Base-by-base conservation (phyloP, 2,888 invertebrate genomes). In the Merodon equestris region DNA sequence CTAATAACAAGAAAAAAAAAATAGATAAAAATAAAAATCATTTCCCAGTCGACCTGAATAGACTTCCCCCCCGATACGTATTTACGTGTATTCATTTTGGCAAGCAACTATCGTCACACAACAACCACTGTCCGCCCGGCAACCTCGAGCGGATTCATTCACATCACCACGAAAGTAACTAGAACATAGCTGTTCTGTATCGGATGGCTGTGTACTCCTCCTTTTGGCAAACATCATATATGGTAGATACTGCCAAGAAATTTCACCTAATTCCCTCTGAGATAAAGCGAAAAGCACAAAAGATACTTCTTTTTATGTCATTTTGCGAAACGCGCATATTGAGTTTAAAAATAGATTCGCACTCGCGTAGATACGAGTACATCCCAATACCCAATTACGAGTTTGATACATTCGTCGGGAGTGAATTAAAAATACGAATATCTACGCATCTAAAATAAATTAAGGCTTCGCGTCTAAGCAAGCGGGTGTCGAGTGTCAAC, bases 201-300 rank as follows among this genome's bases (percentile, higher is more conserved):
- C 27, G 7, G 7, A 27, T 27, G 7, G 27, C 27, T 27, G 27
- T 27, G 27, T 27, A 4, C 27, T 27, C 27, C 27, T 27, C 27
- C 27, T 27, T 27, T 40, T 40, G 40, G 40, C 40, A 57, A 48
- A 56, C 48, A n/a, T 27, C n/a, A n/a, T 9, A 40, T 40, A 9
- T 9, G 3, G 40, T n/a, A 40, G 40, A 40, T 10, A n/a, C 40
- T 74, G 79, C 79, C 79, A 79, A 74, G 60, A 74, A 50, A 74
- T 74, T 48, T 74, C 79, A 74, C 79, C 79, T 74, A 63, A 70
- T 79, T 79, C 56, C 54, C 64, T 34, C 44, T 34, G 48, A 56
- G 68, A 79, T 64, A 45, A 68, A 77, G 73, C 56, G 45, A 58
- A 58, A 54, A 34, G 9, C 44, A 61, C 47, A 75, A 66, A 73